A percentile compares a stretch with the other conserved stretches of the same genome.
phyloP scores from a whole-genome alignment of 2,888 invertebrate genomes.

The Pandemis corylana region DNA sequence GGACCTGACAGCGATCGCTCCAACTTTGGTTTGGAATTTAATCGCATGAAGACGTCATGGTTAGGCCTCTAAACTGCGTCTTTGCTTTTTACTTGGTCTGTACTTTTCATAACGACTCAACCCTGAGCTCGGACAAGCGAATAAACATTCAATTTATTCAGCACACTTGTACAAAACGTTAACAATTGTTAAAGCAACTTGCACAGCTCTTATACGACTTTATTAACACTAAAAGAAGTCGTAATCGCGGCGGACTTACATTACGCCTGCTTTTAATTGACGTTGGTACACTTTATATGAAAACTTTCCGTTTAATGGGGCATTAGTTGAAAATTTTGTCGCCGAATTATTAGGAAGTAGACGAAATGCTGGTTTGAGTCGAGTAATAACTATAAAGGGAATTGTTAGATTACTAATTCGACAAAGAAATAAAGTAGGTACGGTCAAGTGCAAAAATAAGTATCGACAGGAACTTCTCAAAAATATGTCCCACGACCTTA shows the following conservation, averaged over 20 bases:
- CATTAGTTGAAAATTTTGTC: slow-evolving; percentile 34
- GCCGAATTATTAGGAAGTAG: neutral
- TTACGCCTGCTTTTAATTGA: slow-evolving; percentile 13
- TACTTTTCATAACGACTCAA: no score
- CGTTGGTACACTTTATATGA: slow-evolving; percentile 10
- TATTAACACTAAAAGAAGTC: slow-evolving; percentile 22
- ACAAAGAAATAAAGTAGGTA: no score
- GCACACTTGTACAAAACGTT: slow-evolving; percentile 12
- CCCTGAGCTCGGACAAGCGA: neutral
- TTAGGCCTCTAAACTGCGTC: no score
- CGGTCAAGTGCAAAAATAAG: no score
- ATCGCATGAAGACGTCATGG: no score
- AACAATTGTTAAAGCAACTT: slow-evolving; percentile 10
- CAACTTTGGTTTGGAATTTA: no score
- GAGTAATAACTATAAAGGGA: neutral
- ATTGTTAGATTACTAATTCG: no score
- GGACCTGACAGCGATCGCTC: no score
- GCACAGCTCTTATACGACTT: slow-evolving; percentile 8
- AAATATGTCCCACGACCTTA: no score
- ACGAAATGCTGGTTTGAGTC: neutral
- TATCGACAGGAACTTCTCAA: no score
- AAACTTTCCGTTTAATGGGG: slow-evolving; percentile 5
- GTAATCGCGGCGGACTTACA: slow-evolving; percentile 8
- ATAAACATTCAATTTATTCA: neutral
- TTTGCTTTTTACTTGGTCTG: no score